Conservation (phyloP, 2,797 vertebrate species). For the Aphelocoma californica region DNA sequence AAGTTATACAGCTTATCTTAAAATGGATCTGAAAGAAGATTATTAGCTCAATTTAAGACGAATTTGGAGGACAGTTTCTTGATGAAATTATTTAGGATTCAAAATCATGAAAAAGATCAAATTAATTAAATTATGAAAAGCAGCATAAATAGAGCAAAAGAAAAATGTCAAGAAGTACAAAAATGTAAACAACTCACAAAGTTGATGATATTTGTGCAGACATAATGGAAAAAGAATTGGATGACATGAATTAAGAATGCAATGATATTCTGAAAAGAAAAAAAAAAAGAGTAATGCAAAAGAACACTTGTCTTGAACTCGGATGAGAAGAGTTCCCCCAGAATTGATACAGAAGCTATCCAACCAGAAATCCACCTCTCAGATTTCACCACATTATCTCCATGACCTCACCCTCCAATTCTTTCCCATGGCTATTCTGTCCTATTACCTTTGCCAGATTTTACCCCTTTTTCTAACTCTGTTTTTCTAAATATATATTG, state of each 20-base stretch:
- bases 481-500: neutral
- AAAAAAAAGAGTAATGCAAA: fast-evolving
- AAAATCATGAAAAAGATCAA: neutral
- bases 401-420: neutral
- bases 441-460: neutral
- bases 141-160: neutral
- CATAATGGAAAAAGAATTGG: neutral
- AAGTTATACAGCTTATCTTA: neutral
- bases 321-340: neutral
- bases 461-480: neutral
- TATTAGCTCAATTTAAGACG: neutral
- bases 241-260: neutral
- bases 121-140: neutral
- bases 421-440: neutral
- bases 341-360: neutral
- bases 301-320: neutral
- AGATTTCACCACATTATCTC: neutral
- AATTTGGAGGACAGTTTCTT: neutral
- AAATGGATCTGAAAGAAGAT: neutral
- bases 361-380: neutral
- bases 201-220: neutral
- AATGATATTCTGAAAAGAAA: neutral
- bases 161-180: neutral
- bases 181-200: neutral
- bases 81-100: neutral